Percentiles rank a stretch among this genome's conserved stretches.
These are phyloP conservation scores for Ceratosolen solmsi DNA, from an alignment of 1,140 invertebrate species.

Conservation along the genomic window DNA sequence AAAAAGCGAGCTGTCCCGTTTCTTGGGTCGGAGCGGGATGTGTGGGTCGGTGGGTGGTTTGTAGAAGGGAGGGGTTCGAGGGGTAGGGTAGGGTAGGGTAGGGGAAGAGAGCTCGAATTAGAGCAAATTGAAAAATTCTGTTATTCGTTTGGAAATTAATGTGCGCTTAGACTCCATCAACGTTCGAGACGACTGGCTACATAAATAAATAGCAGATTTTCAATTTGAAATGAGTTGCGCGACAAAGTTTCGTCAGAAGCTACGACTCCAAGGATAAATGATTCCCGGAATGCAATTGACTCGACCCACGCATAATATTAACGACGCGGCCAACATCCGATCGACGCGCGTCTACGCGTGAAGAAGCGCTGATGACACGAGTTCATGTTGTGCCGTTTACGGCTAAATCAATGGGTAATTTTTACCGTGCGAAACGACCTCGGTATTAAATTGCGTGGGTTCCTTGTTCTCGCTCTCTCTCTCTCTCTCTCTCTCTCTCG, in stretches of 20 bases:
- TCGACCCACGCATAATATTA: slow-evolving; percentile 23
- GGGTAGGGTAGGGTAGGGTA: no score
- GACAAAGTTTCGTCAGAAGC: slow-evolving; percentile 14
- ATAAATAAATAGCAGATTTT: slow-evolving; percentile 3
- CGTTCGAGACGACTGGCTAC: no score
- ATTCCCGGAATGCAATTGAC: slow-evolving; percentile 42
- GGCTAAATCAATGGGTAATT: slow-evolving; percentile 20
- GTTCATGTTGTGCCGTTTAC: background rate
- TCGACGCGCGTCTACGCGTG: background rate
- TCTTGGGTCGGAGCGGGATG: no score
- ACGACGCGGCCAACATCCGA: slow-evolving; percentile 5
- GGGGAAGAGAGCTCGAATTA: no score
- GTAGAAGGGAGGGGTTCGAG: no score
- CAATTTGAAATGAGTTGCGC: background rate
- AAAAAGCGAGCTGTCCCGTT: no score
- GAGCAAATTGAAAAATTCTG: no score
- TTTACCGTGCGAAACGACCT: background rate
- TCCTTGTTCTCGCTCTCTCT: background rate
- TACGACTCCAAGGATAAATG: slow-evolving; percentile 29
- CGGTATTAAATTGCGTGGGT: background rate
- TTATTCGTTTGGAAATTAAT: no score
- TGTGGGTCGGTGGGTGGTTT: no score
- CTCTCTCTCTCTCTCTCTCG: no score
- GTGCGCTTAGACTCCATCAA: no score
- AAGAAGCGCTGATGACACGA: slow-evolving; percentile 17